Conservation (phyloP, 92 coral and sea anemone species). For the Anthopleura xanthogrammica region DNA sequence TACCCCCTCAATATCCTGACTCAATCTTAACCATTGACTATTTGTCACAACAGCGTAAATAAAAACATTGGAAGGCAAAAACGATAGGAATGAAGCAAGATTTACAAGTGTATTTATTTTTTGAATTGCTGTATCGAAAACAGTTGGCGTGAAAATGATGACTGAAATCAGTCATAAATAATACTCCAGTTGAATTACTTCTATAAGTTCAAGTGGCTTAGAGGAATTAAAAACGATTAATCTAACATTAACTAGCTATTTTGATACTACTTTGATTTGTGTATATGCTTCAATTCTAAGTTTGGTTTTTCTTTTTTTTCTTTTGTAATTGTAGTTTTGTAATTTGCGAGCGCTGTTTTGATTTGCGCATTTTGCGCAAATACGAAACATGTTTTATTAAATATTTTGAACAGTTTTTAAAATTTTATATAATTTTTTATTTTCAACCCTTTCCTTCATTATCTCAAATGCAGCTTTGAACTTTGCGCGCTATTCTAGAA, state of each 20-base stretch:
- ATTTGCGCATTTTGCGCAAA: too few species aligned
- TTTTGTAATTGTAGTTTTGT: background rate
- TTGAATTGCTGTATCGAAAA: background rate
- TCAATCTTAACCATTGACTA: background rate
- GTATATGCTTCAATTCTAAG: background rate
- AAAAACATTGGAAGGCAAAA: background rate
- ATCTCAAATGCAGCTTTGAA: background rate
- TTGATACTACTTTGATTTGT: background rate
- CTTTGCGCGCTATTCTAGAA: background rate
- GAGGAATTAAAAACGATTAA: conserved; percentile 10
- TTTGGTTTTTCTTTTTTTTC: too few species aligned
- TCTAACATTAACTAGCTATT: too few species aligned
- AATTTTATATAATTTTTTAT: background rate
- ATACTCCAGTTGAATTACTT: background rate
- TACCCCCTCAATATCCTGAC: background rate
- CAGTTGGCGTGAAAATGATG: conserved; percentile 8
- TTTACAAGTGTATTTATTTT: background rate
- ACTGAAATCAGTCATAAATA: conserved; percentile 27
- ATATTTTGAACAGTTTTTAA: background rate
- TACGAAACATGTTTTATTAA: background rate
- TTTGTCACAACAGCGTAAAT: background rate
- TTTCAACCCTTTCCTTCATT: background rate
- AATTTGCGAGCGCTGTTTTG: too few species aligned
- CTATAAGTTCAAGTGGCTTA: conserved; percentile 28
- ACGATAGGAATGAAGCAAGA: background rate